Percentiles rank a stretch among this genome's conserved stretches.
Conservation (phyloP, 2,888 invertebrate genomes). For the Cylindroiulus punctatus region DNA sequence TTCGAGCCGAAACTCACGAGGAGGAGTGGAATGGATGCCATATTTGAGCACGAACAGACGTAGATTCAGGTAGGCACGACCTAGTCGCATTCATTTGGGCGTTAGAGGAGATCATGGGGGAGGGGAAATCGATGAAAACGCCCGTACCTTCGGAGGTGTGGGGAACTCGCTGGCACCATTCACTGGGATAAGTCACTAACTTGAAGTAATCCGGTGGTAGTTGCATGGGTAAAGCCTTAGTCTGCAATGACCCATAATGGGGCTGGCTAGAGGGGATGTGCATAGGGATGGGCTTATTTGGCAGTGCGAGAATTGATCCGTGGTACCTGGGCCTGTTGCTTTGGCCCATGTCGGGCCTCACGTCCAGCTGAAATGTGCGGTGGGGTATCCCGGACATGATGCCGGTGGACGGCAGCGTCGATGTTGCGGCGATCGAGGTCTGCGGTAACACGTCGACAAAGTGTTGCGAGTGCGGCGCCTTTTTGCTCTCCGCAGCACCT, state of each 20-base stretch:
- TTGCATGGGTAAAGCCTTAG: neutral
- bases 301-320: neutral
- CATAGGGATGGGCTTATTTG: neutral
- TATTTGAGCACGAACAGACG: neutral
- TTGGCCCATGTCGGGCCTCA: neutral
- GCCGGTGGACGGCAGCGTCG: neutral
- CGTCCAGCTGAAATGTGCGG: neutral
- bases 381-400: neutral
- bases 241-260: neutral
- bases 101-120: neutral
- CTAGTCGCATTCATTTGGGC: neutral
- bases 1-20: neutral
- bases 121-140: neutral
- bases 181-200: neutral
- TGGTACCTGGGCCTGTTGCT: neutral
- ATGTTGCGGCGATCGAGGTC: neutral
- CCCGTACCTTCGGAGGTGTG: neutral
- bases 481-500: neutral
- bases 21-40: conserved; percentile 17
- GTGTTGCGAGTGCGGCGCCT: neutral
- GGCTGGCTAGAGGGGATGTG: neutral
- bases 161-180: neutral
- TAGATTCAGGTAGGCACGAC: neutral
- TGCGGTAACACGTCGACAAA: neutral
- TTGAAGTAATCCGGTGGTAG: neutral